These are phyloP conservation scores for Tortrix viridana DNA, from an alignment of 2,888 invertebrate species.

Conservation along the genomic window DNA sequence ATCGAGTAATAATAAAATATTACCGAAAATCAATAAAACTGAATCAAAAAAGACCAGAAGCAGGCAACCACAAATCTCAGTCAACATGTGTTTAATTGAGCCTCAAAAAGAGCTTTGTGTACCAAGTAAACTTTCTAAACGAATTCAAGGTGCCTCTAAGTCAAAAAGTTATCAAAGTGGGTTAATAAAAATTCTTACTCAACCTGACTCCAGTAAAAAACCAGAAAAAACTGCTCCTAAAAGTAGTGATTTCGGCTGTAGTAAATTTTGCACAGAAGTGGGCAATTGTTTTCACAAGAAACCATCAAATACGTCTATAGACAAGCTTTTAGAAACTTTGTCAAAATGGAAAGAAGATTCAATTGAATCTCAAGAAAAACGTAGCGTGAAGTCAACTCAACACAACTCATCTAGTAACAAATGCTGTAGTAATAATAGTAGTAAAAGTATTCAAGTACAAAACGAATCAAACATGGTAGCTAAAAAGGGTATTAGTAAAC, in stretches of 20 bases:
- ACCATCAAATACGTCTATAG: slow-evolving; percentile 70
- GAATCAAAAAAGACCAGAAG: slow-evolving; percentile 44
- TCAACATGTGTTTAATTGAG: slow-evolving; percentile 68
- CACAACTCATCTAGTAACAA: slow-evolving; percentile 21
- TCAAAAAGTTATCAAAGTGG: too few species aligned
- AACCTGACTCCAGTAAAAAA: too few species aligned
- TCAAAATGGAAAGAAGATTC: slow-evolving; percentile 56
- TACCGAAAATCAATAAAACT: not conserved
- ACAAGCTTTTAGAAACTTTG: slow-evolving; percentile 63
- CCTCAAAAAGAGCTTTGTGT: slow-evolving; percentile 45
- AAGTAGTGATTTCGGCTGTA: too few species aligned
- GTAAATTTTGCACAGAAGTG: slow-evolving; percentile 49
- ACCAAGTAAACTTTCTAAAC: not conserved
- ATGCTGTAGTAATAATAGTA: too few species aligned
- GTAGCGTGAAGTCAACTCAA: slow-evolving; percentile 36
- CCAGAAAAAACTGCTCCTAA: too few species aligned
- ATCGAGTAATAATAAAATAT: not conserved
- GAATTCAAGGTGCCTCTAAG: not conserved
- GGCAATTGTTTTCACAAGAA: slow-evolving; percentile 67
- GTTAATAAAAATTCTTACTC: too few species aligned
- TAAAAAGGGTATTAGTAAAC: not conserved
- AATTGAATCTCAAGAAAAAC: slow-evolving; percentile 25
- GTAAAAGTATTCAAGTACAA: too few species aligned
- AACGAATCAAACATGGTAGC: slow-evolving; percentile 30
- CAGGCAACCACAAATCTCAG: slow-evolving; percentile 56